These are phyloP conservation scores for Taurulus bubalis DNA, from an alignment of 2,113 vertebrate genomes.

Conservation along the genomic window DNA sequence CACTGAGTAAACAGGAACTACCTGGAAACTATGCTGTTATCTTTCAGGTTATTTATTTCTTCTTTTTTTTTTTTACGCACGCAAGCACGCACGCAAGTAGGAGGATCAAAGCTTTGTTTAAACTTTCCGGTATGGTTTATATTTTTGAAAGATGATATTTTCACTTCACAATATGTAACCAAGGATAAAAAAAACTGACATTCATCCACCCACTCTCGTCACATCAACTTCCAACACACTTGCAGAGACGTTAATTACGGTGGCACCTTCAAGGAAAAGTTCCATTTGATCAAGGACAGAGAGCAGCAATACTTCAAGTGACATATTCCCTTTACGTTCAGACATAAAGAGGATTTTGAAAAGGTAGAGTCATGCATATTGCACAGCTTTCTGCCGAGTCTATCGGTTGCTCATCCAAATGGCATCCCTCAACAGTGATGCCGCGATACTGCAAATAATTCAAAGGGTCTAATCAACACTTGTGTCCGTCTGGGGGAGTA, in stretches of 20 bases:
- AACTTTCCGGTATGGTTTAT: conserved; percentile 16
- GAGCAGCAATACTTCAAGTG: conserved; percentile 32
- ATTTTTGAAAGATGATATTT: conserved; percentile 25
- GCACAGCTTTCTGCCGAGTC: conserved; percentile 34
- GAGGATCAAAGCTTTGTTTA: conserved; percentile 5
- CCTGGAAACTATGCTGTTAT: too few relatives aligned
- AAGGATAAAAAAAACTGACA: conserved; percentile 15
- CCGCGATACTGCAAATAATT: conserved; percentile 36
- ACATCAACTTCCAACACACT: conserved; percentile 27
- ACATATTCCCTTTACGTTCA: conserved; percentile 33
- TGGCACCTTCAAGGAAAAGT: conserved; percentile 54
- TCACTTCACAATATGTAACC: conserved; percentile 20
- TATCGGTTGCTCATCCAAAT: conserved; percentile 12
- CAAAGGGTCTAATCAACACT: conserved; percentile 58
- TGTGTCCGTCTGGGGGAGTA: conserved; percentile 26
- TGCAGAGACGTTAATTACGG: conserved; percentile 53
- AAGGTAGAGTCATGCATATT: conserved; percentile 46
- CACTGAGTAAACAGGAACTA: conserved; percentile 29
- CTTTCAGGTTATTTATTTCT: too few relatives aligned
- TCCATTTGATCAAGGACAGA: conserved; percentile 58
- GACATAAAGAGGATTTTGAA: conserved; percentile 38
- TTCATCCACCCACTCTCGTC: conserved; percentile 49
- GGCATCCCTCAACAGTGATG: conserved; percentile 19
- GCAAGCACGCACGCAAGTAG: too few relatives aligned
- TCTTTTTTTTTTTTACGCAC: too few relatives aligned